Evolutionary conservation across 2,797 vertebrate genomes (phyloP).

Genomic region (Coccyzus lansbergi): DNA sequence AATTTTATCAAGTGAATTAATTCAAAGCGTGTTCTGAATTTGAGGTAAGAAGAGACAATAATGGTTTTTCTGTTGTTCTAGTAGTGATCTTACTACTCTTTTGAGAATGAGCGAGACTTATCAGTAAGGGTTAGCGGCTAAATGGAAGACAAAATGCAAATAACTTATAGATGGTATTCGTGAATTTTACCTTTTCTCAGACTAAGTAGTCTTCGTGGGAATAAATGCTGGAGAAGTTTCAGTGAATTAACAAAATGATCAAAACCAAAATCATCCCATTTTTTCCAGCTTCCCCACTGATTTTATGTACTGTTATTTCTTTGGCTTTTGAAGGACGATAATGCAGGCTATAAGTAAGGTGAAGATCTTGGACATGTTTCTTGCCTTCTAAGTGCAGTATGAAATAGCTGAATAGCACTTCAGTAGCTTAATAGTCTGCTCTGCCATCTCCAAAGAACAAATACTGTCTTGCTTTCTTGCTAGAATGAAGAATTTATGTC

Average conservation of each 20-base stretch:
- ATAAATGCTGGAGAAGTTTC: background rate
- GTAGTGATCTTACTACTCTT: background rate
- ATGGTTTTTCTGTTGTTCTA: background rate
- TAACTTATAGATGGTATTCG: background rate
- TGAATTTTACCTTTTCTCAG: background rate
- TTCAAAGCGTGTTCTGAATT: background rate
- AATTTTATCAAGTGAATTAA: background rate
- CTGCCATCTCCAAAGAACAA: background rate
- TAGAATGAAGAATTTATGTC: background rate
- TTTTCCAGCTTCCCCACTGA: fast-evolving
- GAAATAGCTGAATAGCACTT: background rate
- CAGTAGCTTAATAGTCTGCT: background rate
- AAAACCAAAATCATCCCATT: background rate
- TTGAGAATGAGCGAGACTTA: background rate
- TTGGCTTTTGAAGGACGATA: background rate
- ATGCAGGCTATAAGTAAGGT: background rate
- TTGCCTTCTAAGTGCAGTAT: background rate
- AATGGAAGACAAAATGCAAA: background rate
- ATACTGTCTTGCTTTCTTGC: background rate
- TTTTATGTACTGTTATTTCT: background rate
- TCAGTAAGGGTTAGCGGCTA: background rate
- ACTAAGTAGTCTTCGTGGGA: background rate
- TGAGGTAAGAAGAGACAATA: background rate
- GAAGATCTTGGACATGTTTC: background rate
- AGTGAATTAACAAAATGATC: background rate